Percentiles rank a stretch among this genome's conserved stretches.
Conservation (phyloP, 1,140 invertebrate species). For the Drosophila pseudoananassae region DNA sequence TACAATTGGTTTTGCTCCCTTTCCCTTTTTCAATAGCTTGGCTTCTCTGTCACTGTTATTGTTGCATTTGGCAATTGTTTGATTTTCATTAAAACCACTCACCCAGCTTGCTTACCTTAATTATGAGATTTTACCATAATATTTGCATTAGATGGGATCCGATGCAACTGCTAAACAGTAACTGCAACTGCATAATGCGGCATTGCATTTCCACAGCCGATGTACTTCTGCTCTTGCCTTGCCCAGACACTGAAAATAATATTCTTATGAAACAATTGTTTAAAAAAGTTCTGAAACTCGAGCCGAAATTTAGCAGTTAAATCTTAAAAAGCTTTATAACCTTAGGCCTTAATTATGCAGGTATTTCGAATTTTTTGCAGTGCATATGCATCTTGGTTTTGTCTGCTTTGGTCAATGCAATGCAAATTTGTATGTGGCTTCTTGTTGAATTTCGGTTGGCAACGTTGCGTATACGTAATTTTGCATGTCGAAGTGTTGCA, state of each 20-base stretch:
- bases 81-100: conserved; percentile 78
- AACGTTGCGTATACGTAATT: conserved; percentile 57
- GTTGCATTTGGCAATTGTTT: conserved; percentile 58
- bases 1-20: background rate
- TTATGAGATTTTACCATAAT: conserved; percentile 77
- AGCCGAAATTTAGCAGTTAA: no score
- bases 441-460: conserved; percentile 22
- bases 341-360: background rate
- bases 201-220: conserved; percentile 14
- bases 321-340: no score
- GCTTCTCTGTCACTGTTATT: conserved; percentile 32
- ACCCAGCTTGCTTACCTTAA: conserved; percentile 72
- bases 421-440: conserved; percentile 62
- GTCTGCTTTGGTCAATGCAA: conserved; percentile 35
- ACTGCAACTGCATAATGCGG: conserved; percentile 50
- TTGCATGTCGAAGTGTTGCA: conserved; percentile 35
- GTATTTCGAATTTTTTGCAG: background rate
- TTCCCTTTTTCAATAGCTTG: background rate
- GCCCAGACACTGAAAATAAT: background rate
- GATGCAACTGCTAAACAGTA: conserved; percentile 39
- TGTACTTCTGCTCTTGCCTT: background rate
- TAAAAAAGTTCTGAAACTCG: no score
- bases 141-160: conserved; percentile 61
- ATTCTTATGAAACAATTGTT: background rate
- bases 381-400: conserved; percentile 8